Evolutionary conservation across 2,888 invertebrate species (phyloP).

Genomic region (Prosopocoilus inquinatus): DNA sequence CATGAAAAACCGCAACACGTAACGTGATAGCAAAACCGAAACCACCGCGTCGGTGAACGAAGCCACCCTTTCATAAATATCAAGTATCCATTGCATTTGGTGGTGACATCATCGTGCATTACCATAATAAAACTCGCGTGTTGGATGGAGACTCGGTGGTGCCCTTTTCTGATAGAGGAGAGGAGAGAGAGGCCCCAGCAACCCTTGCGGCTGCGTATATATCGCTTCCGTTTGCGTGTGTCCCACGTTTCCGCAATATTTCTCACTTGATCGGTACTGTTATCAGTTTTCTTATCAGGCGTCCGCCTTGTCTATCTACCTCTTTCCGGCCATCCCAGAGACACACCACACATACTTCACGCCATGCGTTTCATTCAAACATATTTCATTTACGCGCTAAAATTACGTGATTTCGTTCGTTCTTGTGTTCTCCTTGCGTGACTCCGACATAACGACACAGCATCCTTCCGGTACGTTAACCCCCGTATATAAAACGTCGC

Average conservation of each 20-base stretch:
- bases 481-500: too few relatives aligned
- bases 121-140: conserved; percentile 32
- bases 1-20: conserved; percentile 14
- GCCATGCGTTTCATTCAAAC: conserved; percentile 20
- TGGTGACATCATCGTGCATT: conserved; percentile 32
- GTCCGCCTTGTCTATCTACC: conserved; percentile 41
- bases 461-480: conserved; percentile 23
- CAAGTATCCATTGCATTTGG: conserved; percentile 28
- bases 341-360: conserved; percentile 25
- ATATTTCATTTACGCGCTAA: conserved; percentile 16
- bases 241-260: conserved; percentile 48
- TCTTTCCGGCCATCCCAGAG: conserved; percentile 43
- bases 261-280: conserved; percentile 42
- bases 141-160: conserved; percentile 23
- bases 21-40: conserved; percentile 20
- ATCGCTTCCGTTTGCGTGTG: conserved; percentile 42
- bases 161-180: conserved; percentile 23
- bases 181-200: conserved; percentile 11
- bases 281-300: conserved; percentile 41
- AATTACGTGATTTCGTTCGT: conserved; percentile 23
- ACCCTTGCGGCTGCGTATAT: conserved; percentile 30
- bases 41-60: conserved; percentile 22
- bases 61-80: conserved; percentile 28
- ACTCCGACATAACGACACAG: conserved; percentile 18
- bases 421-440: conserved; percentile 24